Evolutionary conservation across 1,140 invertebrate genomes (phyloP), one percentile per base, ranked within the genome.

Genomic region (Drosophila sturtevanti): DNA sequence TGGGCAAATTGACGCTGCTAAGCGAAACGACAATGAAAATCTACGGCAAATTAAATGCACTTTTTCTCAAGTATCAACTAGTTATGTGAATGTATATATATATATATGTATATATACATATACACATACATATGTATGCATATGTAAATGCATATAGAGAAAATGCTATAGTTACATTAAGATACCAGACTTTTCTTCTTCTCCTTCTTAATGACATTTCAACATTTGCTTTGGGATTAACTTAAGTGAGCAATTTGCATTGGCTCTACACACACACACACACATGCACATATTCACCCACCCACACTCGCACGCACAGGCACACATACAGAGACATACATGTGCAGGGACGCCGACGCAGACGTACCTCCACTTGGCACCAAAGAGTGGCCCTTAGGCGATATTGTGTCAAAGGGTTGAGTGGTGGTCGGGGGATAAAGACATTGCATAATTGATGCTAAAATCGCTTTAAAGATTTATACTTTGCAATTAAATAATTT

Each of bases 161-260:
- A 11, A 14, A 52, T 31, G 22, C 11, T 11, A 24, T 14, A 41
- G 35, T 24, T 24, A 37, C 12, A 37, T 11, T 41, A 24, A 38
- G 22, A 41, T n/a, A n/a, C 18, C 35, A 60, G 37, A 37, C 34
- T 22, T 51, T 63, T 6, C 10, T 16, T 10, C 2, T 10, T 21
- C 18, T 21, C 11, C 16, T 48, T 18, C 41, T 18, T 48, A 21
- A 48, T 48, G 41, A 48, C 41, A 48, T 48, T 63, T 37, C 7
- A 35, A 52, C 51, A 37, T 55, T 64, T 37, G 63, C 51, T 55
- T 24, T 31, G 63, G 63, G 63, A 55, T 64, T 52, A 64, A 14
- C 63, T 64, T 55, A 64, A 64, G 63, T 64, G 63, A 41, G 63
- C 51, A 64, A 55, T 64, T 55, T 64, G 51, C 61, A 63, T 63